Percentiles rank a stretch among this genome's conserved stretches.
These are phyloP conservation scores for Phylloscopus collybita DNA, from an alignment of 2,797 vertebrate genomes.

Conservation along the genomic window DNA sequence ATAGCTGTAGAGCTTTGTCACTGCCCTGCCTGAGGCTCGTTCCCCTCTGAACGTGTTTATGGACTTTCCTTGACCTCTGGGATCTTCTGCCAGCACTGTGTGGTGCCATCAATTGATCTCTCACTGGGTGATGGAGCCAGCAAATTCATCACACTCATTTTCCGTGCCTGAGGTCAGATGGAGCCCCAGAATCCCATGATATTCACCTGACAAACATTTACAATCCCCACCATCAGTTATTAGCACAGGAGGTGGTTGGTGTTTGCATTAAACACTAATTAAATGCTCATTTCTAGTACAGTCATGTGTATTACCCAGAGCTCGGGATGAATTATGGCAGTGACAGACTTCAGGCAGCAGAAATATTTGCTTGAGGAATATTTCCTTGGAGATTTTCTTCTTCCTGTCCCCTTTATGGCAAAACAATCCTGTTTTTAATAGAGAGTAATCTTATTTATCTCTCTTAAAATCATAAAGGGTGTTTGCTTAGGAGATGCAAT, in stretches of 20 bases:
- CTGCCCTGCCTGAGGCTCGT: neutral
- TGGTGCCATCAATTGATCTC: neutral
- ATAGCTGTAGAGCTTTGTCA: neutral
- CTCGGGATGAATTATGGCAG: neutral
- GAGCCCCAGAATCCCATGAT: neutral
- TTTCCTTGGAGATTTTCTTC: neutral
- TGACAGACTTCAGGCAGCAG: neutral
- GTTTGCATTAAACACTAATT: slow-evolving; percentile 37
- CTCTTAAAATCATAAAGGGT: neutral
- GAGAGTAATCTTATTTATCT: neutral
- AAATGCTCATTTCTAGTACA: slow-evolving; percentile 32
- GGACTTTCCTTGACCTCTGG: neutral
- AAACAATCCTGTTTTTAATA: neutral
- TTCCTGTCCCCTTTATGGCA: neutral
- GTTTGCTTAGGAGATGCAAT: neutral
- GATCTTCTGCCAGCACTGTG: neutral
- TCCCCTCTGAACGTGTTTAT: neutral
- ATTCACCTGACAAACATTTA: slow-evolving; percentile 36
- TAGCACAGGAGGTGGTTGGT: neutral
- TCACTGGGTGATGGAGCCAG: neutral
- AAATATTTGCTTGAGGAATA: slow-evolving; percentile 4
- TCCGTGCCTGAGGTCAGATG: neutral
- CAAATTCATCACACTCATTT: neutral
- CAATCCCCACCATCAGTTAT: neutral
- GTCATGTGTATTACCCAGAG: neutral